These are phyloP conservation scores for Lacerta agilis DNA, from an alignment of 2,797 vertebrate genomes.

Conservation along the genomic window DNA sequence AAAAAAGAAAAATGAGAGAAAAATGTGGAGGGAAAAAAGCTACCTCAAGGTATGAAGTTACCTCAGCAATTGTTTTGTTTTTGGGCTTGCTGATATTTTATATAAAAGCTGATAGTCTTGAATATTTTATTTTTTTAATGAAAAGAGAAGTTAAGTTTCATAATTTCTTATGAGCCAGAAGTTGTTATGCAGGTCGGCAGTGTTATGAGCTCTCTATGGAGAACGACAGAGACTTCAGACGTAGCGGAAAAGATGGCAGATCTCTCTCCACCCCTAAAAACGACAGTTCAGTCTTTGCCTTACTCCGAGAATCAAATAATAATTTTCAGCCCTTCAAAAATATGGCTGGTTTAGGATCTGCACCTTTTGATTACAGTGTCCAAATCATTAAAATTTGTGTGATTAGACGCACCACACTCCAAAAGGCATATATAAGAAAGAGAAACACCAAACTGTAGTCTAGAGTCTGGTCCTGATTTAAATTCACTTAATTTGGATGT, in stretches of 20 bases:
- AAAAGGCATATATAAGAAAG: background rate
- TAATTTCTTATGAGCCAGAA: conserved; percentile 81
- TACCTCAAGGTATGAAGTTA: conserved; percentile 96
- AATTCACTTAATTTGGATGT: conserved; percentile 17
- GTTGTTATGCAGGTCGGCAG: conserved; percentile 64
- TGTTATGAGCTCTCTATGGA: conserved; percentile 73
- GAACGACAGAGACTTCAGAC: conserved; percentile 63
- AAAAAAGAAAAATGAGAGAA: conserved; percentile 48
- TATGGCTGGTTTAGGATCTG: background rate
- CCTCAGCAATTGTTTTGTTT: conserved; percentile 87
- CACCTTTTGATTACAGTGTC: background rate
- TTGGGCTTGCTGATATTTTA: conserved; percentile 96
- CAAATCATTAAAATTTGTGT: background rate
- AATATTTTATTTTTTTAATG: conserved; percentile 99
- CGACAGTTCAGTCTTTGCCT: background rate
- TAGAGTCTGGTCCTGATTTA: background rate
- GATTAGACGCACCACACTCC: background rate
- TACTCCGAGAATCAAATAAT: background rate
- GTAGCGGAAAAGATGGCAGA: conserved; percentile 67
- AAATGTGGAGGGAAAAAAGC: conserved; percentile 74
- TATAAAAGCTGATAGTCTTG: conserved; percentile 95
- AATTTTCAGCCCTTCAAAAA: conserved; percentile 1
- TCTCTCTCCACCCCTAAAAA: background rate
- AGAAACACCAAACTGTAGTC: background rate
- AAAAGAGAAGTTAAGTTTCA: conserved; percentile 86